Evolutionary conservation across 2,113 vertebrate species (phyloP), one percentile per base, ranked within the genome.

Genomic region (Tachycineta bicolor): DNA sequence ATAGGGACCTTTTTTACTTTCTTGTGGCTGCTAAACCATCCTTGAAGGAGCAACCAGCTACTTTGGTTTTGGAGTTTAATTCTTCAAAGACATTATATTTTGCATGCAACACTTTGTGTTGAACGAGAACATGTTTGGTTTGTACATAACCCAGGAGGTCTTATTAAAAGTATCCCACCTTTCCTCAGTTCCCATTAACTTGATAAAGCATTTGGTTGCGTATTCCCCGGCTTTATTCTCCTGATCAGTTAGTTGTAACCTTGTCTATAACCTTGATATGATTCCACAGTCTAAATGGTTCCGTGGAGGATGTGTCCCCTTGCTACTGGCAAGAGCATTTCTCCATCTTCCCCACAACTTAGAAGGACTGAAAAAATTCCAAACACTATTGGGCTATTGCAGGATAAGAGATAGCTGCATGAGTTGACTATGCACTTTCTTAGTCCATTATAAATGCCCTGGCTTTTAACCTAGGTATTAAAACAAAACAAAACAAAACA

Each of bases 231-330:
- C 24, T 86, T 73, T 29, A 29, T 81, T 78, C 39, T 18, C 76
- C 56, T 85, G 46, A 76, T 82, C 47, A 31, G 10, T 65, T 62
- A 77, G 4, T 16, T 87, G 33, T 50, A 75, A 83, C 44, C 49
- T 77, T 64, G 6, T 17, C 26, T 53, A 22, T 60, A 62, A 87
- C 11, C 33, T 64, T 79, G 14, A 16, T 12, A 28, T 52, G 23
- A 62, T 83, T 96, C 46, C 34, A 17, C 43, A 50, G 33, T 55
- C 34, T 44, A n/a, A 73, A 65, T 64, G 6, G 19, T 74, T 75
- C 25, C 11, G 6, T 41, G 20, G 4, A 25, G 16, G 9, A 37
- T 0, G 0, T 37, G 33, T 77, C 52, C 20, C 18, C 25, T 87
- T 44, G 59, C 12, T 59, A 4, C 31, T 50, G 59, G 18, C 39